These are phyloP conservation scores for Hecatera dysodea DNA, from an alignment of 2,888 invertebrate species.

Conservation along the genomic window DNA sequence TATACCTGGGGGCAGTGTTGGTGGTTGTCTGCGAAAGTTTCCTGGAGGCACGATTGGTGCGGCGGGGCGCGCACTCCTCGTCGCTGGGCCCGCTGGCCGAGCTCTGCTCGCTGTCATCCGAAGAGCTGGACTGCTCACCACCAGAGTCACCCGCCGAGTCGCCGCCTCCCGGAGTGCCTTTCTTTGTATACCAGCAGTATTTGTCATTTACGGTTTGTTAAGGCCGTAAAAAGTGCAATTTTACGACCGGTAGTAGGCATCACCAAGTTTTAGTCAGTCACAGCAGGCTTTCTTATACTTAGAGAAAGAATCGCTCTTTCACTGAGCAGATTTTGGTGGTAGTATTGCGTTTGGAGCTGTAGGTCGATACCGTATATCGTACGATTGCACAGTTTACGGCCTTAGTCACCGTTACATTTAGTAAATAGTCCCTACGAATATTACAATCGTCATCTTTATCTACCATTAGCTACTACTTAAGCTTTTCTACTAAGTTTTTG, in stretches of 20 bases:
- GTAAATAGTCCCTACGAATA: too few species aligned
- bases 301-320: too few species aligned
- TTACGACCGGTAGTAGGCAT: neutral
- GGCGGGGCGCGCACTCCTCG: conserved; percentile 77
- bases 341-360: neutral
- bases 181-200: conserved; percentile 78
- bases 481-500: too few species aligned
- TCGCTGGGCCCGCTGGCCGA: conserved; percentile 81
- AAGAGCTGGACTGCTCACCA: conserved; percentile 77
- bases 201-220: conserved; percentile 47
- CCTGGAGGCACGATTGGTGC: conserved; percentile 52
- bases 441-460: too few species aligned
- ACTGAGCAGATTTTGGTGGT: neutral
- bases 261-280: neutral
- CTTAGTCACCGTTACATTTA: neutral
- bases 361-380: too few species aligned
- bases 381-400: conserved; percentile 31
- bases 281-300: neutral
- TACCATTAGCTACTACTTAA: neutral
- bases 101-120: conserved; percentile 83
- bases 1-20: conserved; percentile 69
- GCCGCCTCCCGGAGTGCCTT: conserved; percentile 80
- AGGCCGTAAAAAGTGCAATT: conserved; percentile 16
- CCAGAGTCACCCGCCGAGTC: conserved; percentile 74
- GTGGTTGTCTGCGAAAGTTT: conserved; percentile 59